Percentiles rank a stretch among this genome's conserved stretches.
Conservation (phyloP, 2,797 vertebrate species). For the Streptopelia turtur region DNA sequence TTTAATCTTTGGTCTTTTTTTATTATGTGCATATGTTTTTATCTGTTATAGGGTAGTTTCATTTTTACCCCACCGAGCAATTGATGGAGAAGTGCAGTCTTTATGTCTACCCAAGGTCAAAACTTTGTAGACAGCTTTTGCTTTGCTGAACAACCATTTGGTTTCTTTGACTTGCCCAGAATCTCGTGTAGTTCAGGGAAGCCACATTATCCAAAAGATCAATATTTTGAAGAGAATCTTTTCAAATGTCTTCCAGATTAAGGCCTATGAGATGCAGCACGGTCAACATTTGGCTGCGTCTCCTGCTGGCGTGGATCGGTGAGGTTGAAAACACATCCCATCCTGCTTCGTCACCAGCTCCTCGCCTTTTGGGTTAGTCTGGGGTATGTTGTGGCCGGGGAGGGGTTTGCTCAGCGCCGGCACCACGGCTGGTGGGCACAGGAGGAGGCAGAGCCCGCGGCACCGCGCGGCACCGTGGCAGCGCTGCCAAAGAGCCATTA, state of each 20-base stretch:
- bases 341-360: background rate
- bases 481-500: conserved; percentile 26
- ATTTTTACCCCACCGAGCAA: background rate
- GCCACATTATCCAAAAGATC: background rate
- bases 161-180: background rate
- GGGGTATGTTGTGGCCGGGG: background rate
- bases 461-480: background rate
- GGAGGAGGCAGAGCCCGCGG: background rate
- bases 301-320: background rate
- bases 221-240: background rate
- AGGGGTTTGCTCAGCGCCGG: no score
- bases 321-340: background rate
- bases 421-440: background rate
- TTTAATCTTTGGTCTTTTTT: background rate
- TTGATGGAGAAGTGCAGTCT: background rate
- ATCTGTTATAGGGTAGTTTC: background rate
- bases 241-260: background rate
- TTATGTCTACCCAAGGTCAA: background rate
- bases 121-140: background rate
- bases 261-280: background rate
- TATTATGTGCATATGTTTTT: background rate
- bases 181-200: background rate
- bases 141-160: background rate
- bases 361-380: background rate
- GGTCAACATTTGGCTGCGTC: background rate